Conservation (phyloP, 2,797 vertebrate species). For the Cuculus canorus region DNA sequence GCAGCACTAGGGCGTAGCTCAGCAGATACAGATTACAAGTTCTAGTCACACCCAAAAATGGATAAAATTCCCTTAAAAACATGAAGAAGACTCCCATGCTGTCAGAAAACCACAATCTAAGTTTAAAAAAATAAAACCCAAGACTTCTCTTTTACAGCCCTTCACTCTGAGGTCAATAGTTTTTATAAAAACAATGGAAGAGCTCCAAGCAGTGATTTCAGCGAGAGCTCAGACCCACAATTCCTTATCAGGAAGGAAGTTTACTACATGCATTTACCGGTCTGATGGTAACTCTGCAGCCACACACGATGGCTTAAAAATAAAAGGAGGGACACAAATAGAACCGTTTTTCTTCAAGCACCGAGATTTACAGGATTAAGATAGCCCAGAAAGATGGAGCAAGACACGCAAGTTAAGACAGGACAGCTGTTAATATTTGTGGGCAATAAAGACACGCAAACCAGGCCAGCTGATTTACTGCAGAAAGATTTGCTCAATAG, state of each 20-base stretch:
- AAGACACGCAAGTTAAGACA: constrained; percentile 12
- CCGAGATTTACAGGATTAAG: not conserved
- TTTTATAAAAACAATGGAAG: not conserved
- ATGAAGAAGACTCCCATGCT: not conserved
- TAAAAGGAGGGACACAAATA: not conserved
- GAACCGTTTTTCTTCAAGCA: not conserved
- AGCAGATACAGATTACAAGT: not conserved
- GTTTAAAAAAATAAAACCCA: not conserved
- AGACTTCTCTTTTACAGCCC: not conserved
- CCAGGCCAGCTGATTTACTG: not conserved
- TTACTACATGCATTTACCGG: not conserved
- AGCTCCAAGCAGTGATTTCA: not conserved
- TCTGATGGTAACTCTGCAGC: not conserved
- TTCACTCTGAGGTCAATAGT: not conserved
- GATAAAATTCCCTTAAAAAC: not conserved
- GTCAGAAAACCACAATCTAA: not conserved
- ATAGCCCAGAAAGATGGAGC: not conserved
- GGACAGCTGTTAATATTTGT: not conserved
- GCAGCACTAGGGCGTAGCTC: not conserved
- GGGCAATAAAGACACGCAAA: not conserved
- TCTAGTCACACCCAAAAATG: not conserved
- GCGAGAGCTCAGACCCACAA: not conserved
- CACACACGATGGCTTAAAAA: not conserved
- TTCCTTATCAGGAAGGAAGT: not conserved
- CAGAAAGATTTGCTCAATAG: not conserved